phyloP scores from a whole-genome alignment of 2,113 vertebrate genomes.

The Centropristis striata region DNA sequence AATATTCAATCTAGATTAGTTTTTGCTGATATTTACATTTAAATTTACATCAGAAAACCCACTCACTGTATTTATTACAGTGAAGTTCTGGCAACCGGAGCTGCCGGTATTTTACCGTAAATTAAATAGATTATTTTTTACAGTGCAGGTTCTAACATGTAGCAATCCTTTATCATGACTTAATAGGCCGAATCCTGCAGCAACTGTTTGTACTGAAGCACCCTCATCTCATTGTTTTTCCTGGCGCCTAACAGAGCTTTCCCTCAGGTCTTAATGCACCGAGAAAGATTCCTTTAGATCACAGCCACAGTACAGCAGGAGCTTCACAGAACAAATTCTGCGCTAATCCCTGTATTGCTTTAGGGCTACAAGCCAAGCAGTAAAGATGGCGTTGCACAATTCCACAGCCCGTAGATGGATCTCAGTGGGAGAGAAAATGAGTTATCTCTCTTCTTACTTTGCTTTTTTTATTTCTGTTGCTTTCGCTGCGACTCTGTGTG shows the following conservation, averaged over 20 bases:
- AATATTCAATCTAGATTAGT: no score
- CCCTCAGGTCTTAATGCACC: slow-evolving; percentile 57
- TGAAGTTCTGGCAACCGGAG: no score
- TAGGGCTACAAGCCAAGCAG: slow-evolving; percentile 72
- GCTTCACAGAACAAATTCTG: slow-evolving; percentile 64
- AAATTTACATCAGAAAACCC: no score
- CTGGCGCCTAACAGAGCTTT: slow-evolving; percentile 18
- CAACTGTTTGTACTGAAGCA: slow-evolving; percentile 11
- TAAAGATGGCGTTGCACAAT: slow-evolving; percentile 54
- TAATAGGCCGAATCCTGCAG: slow-evolving; percentile 28
- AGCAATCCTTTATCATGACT: slow-evolving; percentile 1
- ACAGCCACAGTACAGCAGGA: slow-evolving; percentile 45
- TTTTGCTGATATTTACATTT: no score
- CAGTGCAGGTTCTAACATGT: no score
- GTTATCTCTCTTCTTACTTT: slow-evolving; percentile 38
- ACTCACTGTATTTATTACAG: no score
- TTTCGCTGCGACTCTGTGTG: neutral
- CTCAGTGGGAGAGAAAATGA: slow-evolving; percentile 50
- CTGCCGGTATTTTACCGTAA: no score
- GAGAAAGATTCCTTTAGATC: slow-evolving; percentile 66
- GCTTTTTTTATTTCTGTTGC: neutral
- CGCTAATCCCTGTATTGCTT: slow-evolving; percentile 73
- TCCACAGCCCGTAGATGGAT: slow-evolving; percentile 47
- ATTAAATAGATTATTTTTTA: no score
- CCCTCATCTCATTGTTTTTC: slow-evolving; percentile 35